Evolutionary conservation across 2,888 invertebrate genomes (phyloP).

Genomic region (Idaea straminata): DNA sequence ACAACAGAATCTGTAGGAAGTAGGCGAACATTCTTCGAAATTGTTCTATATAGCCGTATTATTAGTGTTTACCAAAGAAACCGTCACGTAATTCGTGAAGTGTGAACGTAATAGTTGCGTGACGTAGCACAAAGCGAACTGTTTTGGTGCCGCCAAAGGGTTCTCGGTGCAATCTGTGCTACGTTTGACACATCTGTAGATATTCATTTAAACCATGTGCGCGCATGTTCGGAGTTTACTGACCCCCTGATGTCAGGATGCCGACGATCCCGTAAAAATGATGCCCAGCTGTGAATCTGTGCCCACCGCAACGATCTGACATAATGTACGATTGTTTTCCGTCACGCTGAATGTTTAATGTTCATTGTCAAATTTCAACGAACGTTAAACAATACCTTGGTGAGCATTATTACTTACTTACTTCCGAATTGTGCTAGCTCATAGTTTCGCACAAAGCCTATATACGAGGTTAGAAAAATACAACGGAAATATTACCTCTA

Average conservation of each 20-base stretch:
- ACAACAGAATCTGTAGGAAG: constrained; percentile 56
- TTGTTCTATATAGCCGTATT: constrained; percentile 29
- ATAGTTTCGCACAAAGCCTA: constrained; percentile 16
- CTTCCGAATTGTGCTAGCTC: not conserved
- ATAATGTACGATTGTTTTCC: constrained; percentile 46
- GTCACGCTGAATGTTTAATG: constrained; percentile 40
- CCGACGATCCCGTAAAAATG: constrained; percentile 46
- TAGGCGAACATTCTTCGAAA: constrained; percentile 43
- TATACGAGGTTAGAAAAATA: not conserved
- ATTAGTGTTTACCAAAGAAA: constrained; percentile 32
- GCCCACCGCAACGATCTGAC: constrained; percentile 38
- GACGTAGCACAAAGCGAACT: constrained; percentile 29
- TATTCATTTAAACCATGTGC: constrained; percentile 29
- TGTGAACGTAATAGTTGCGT: constrained; percentile 31
- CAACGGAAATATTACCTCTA: not conserved
- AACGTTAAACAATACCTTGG: constrained; percentile 18
- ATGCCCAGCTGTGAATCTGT: constrained; percentile 56
- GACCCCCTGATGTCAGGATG: constrained; percentile 52
- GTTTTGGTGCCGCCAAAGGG: constrained; percentile 31
- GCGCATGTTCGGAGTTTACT: constrained; percentile 55
- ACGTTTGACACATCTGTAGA: constrained; percentile 40
- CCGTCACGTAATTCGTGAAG: constrained; percentile 42
- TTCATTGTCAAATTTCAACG: not conserved
- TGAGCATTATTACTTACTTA: not conserved
- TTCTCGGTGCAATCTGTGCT: constrained; percentile 44